Base-by-base conservation (phyloP, 2,888 invertebrate species). In the Cerceris rybyensis region DNA sequence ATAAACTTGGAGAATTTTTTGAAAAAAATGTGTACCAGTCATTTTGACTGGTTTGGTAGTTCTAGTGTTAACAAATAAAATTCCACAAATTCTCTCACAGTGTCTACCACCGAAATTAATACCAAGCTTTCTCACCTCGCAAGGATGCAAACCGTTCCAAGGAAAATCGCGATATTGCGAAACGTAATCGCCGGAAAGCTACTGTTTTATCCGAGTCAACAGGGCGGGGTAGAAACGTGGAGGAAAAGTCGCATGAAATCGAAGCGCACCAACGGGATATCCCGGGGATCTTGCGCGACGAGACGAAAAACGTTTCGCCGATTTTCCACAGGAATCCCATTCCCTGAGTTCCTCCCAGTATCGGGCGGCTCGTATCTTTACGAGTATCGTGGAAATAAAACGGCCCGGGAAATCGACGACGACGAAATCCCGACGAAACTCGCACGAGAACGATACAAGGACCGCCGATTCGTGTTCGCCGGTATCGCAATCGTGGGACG, bases 301-400 rank as follows among this genome's bases (percentile, higher is more conserved):
- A 55, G 13, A 28, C 55, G 17, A 55, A 9, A 11, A 43, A 42
- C 55, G 55, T 17, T 9, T 9, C 42, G n/a, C 9, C 57, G 57
- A 28, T 28, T 73, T 49, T 55, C 9, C 9, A n/a, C 5, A 2
- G 52, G 60, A 55, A 72, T 55, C 54, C 41, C n/a, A 41, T 43
- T 9, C 2, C 52, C n/a, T 2, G n/a, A n/a, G 52, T 13, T 14
- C 52, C 14, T 14, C n/a, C 14, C 14, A 5, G 52, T 8, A 46
- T 46, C 41, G 43, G n/a, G 17, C 1, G 14, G 8, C 6, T 49
- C 54, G 63, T 67, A 64, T 71, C 64, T 80, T 75, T 42, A 43
- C 61, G 80, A 61, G 39, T 13, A 54, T 65, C 54, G 52, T 17
- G 43, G 46, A 49, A 16, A 60, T 69, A 64, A 81, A 70, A 71